phyloP scores from a whole-genome alignment of 2,797 vertebrate species.

The Ptychobarbus kaznakovi region DNA sequence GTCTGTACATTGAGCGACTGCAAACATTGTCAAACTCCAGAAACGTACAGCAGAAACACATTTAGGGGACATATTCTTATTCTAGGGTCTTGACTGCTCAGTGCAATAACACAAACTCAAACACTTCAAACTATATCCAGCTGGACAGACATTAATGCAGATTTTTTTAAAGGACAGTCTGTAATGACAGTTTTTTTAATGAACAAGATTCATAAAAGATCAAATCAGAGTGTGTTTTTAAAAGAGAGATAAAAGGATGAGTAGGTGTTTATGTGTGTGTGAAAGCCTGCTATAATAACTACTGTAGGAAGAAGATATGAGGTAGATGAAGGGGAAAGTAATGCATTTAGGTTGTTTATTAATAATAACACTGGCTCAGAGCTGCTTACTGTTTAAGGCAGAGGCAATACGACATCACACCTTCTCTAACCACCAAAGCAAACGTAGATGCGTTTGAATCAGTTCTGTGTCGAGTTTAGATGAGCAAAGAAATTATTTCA shows the following conservation, averaged over 20 bases:
- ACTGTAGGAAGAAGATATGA: background rate
- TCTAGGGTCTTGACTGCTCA: background rate
- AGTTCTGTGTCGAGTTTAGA: background rate
- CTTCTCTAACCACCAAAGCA: background rate
- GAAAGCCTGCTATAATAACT: background rate
- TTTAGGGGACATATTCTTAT: background rate
- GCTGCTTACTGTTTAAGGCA: background rate
- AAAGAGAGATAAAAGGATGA: background rate
- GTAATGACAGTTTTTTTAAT: background rate
- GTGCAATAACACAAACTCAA: background rate
- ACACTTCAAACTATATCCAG: background rate
- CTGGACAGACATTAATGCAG: background rate
- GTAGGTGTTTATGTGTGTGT: background rate
- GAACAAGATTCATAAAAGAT: background rate
- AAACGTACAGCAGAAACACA: background rate
- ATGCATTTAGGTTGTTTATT: background rate
- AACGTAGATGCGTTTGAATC: background rate
- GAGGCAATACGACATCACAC: background rate
- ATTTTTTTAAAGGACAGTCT: background rate
- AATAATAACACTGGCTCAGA: background rate
- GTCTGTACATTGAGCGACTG: too few relatives aligned
- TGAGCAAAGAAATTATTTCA: background rate
- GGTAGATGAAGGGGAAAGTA: background rate
- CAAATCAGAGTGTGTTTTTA: background rate
- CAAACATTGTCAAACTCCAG: too few relatives aligned